phyloP scores from a whole-genome alignment of 2,888 invertebrate species.

The Empis livida region DNA sequence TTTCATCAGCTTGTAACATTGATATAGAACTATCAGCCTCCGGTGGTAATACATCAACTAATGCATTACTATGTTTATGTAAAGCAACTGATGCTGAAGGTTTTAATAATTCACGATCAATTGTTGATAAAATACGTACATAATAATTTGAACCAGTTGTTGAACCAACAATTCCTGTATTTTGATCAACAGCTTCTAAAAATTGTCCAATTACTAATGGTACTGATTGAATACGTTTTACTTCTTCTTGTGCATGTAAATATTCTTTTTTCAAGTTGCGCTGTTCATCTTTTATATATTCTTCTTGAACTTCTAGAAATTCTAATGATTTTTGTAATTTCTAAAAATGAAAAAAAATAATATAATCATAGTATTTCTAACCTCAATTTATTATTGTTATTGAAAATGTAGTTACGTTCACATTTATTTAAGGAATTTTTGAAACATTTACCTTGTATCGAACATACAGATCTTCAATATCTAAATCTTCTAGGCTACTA shows the following conservation, averaged over 20 bases:
- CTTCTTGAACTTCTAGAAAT: constrained; percentile 96
- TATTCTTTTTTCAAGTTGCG: constrained; percentile 97
- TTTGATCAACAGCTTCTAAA: constrained; percentile 97
- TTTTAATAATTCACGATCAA: constrained; percentile 92
- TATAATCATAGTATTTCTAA: not conserved
- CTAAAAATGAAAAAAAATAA: constrained; percentile 43
- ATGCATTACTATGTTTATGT: constrained; percentile 99
- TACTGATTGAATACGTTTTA: constrained; percentile 97
- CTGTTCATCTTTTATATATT: constrained; percentile 99
- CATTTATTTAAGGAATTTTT: too few species aligned
- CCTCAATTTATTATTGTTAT: too few species aligned
- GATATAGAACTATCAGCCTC: constrained; percentile 99
- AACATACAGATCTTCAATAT: constrained; percentile 87
- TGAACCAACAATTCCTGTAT: constrained; percentile 97
- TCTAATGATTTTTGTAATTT: constrained; percentile 93
- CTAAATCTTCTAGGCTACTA: constrained; percentile 61
- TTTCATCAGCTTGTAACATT: constrained; percentile 95
- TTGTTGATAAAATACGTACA: constrained; percentile 94
- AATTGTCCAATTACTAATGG: constrained; percentile 99
- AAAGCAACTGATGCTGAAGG: constrained; percentile 97
- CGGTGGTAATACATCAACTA: constrained; percentile 96
- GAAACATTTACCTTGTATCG: constrained; percentile 79
- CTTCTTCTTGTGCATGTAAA: constrained; percentile 94
- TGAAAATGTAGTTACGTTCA: too few species aligned
- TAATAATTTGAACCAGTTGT: constrained; percentile 99